Percentiles rank a stretch among this genome's conserved stretches.
These are phyloP conservation scores for Eumacrocentrus americanus DNA, from an alignment of 2,888 invertebrate genomes.

Conservation along the genomic window DNA sequence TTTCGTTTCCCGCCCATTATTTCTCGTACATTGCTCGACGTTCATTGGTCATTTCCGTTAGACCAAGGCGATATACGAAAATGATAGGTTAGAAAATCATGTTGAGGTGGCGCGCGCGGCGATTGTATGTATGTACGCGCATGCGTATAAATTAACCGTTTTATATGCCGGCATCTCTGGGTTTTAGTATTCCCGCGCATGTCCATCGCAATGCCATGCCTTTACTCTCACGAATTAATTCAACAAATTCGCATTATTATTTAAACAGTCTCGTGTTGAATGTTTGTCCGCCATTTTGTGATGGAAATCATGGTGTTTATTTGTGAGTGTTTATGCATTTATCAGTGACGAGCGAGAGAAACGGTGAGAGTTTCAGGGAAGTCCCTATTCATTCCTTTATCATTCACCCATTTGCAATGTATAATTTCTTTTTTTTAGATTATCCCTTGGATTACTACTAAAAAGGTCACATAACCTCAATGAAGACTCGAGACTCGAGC, in stretches of 20 bases:
- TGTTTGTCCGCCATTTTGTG: background rate
- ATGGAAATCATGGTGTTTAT: background rate
- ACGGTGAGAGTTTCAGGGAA: background rate
- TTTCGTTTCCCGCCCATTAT: slow-evolving; percentile 18
- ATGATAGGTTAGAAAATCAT: background rate
- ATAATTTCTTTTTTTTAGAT: background rate
- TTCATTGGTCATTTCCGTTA: background rate
- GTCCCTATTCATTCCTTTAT: background rate
- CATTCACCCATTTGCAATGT: background rate
- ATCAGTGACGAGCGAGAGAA: background rate
- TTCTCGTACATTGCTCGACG: background rate
- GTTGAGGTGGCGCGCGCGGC: background rate
- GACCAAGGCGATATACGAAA: background rate
- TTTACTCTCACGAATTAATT: background rate
- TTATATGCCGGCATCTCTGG: slow-evolving; percentile 9
- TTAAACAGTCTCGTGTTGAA: background rate
- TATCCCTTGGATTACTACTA: background rate
- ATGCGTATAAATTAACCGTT: slow-evolving; percentile 13
- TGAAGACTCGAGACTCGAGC: no score
- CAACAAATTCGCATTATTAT: background rate
- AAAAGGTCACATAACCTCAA: background rate
- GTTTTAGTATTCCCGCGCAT: slow-evolving; percentile 20
- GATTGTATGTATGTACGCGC: slow-evolving; percentile 4
- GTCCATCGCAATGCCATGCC: slow-evolving; percentile 18
- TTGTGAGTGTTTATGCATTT: background rate